Evolutionary conservation across 2,113 vertebrate genomes (phyloP), one percentile per base, ranked within the genome.

Genomic region (Triplophysa tibetana): DNA sequence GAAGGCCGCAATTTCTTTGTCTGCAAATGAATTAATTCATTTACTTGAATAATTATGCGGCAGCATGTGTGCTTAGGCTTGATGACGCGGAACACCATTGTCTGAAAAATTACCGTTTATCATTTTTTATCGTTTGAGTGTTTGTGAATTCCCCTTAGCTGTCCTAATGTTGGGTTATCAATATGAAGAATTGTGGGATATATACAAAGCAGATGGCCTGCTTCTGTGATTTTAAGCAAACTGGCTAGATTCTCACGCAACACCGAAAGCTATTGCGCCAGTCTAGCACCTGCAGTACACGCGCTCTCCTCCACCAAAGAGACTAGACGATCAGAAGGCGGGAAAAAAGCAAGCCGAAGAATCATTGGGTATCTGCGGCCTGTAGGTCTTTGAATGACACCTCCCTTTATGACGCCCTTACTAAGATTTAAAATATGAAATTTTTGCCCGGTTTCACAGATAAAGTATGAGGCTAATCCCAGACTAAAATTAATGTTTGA

Each of bases 171-270:
- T 12, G 21, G 5, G 14, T 16, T 41, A 19, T 16, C 23, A 75
- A n/a, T 26, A 63, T 29, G 17, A 29, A 4, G 45, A 5, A 21
- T 38, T 11, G 21, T 19, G n/a, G 70, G 48, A 24, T 60, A 10
- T 16, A 65, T 33, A 38, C 38, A 33, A 64, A 56, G 64, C 50
- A 80, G 78, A 67, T 63, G 38, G 45, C n/a, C 26, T 65, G 41
- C 48, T 67, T 70, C 62, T 73, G 26, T n/a, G 64, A 38, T 56
- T 75, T 8, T 65, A 54, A 75, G 70, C 56, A 73, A 70, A 75
- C 67, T 75, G 68, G 63, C 21, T 29, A 21, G 43, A 77, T 81
- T 84, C 90, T 91, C 88, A 91, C 88, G 90, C 90, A 92, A 92
- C 84, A 77, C 64, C 81, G 48, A 3, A 21, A 58, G 70, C 52